Evolutionary conservation across 35 echinoderm and acorn worm species (phyloP).

Genomic region (Heliocidaris tuberculata): DNA sequence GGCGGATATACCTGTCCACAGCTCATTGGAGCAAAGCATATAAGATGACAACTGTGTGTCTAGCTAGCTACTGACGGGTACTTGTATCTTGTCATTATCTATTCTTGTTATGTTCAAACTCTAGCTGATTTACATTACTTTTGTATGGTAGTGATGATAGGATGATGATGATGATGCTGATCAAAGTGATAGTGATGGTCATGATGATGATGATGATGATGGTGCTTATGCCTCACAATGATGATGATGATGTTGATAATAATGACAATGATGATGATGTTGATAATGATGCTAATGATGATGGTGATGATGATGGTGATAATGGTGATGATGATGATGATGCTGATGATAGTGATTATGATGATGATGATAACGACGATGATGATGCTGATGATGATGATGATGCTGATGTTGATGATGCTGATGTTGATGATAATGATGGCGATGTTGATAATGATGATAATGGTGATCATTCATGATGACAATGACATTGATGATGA

Average conservation of each 20-base stretch:
- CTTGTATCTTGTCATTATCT: background rate
- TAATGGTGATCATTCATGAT: background rate
- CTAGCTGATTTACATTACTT: too few species aligned
- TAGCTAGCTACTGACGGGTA: background rate
- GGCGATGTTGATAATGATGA: background rate
- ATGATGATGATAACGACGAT: constrained; percentile 15
- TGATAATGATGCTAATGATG: too few species aligned
- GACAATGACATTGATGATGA: constrained; percentile 13
- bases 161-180: too few species aligned
- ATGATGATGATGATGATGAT: too few species aligned
- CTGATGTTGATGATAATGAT: too few species aligned
- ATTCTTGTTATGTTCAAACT: background rate
- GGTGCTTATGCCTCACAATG: too few species aligned
- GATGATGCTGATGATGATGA: background rate
- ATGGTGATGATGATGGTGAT: background rate
- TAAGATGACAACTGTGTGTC: background rate
- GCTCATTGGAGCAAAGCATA: background rate
- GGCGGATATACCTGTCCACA: background rate
- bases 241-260: too few species aligned
- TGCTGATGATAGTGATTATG: background rate
- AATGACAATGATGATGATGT: too few species aligned
- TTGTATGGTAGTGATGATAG: too few species aligned
- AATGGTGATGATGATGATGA: background rate
- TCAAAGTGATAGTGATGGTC: too few species aligned
- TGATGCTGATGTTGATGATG: too few species aligned